Conservation (phyloP, 2,797 vertebrate genomes). For the Eupleurogrammus muticus region DNA sequence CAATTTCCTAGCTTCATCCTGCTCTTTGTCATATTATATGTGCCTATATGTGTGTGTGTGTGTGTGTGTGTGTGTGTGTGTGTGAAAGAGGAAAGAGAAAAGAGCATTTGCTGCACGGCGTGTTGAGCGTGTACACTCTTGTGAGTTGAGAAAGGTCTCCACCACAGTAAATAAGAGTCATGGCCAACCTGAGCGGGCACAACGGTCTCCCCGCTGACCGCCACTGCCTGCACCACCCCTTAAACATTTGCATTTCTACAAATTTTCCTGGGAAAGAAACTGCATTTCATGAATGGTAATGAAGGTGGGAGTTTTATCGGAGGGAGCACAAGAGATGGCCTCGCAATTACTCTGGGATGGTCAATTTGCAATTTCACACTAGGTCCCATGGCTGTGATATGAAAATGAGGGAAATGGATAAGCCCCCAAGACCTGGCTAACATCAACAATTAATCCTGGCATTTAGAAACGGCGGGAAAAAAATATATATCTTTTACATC, state of each 20-base stretch:
- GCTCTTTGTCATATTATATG: slow-evolving; percentile 71
- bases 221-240: slow-evolving; percentile 67
- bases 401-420: slow-evolving; percentile 83
- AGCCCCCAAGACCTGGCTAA: slow-evolving; percentile 72
- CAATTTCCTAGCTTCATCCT: slow-evolving; percentile 66
- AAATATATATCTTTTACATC: slow-evolving; percentile 58
- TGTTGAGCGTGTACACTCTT: slow-evolving; percentile 51
- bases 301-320: slow-evolving; percentile 82
- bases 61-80: slow-evolving; percentile 25
- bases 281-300: slow-evolving; percentile 89
- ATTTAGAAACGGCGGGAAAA: slow-evolving; percentile 67
- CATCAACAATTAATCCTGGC: slow-evolving; percentile 78
- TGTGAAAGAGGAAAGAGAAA: slow-evolving; percentile 9
- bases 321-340: slow-evolving; percentile 79
- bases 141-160: slow-evolving; percentile 73
- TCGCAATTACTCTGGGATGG: slow-evolving; percentile 82
- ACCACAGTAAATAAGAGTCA: slow-evolving; percentile 84
- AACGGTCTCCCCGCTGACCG: slow-evolving; percentile 78
- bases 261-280: slow-evolving; percentile 79
- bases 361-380: slow-evolving; percentile 82
- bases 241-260: slow-evolving; percentile 84
- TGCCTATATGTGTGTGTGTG: slow-evolving; percentile 47
- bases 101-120: slow-evolving; percentile 34
- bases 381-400: slow-evolving; percentile 77
- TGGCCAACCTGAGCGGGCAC: slow-evolving; percentile 78